Base-by-base conservation (phyloP, 2,113 vertebrate genomes). In the Amblyornis subalaris region DNA sequence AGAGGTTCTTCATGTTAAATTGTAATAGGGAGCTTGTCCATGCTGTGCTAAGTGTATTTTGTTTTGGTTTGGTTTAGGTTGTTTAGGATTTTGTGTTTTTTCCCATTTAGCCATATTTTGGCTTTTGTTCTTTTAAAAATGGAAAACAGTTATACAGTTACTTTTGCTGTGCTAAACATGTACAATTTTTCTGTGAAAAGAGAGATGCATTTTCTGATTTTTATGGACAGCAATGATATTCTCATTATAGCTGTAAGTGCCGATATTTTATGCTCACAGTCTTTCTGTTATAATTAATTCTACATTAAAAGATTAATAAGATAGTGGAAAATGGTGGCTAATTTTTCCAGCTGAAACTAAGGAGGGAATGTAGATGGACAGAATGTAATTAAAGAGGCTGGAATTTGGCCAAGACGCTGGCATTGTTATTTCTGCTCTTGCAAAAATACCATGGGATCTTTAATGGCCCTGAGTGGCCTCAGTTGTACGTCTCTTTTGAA, bases 401-500 rank as follows among this genome's bases (percentile, higher is more conserved):
- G 89, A 96, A 94, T 75, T 58, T 81, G 87, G 66, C 88, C 94
- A 96, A 91, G 81, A 83, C 0, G 0, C 67, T 90, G 81, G 92
- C 87, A 85, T 93, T 95, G 90, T 92, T 95, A 95, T 94, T 89
- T 95, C 93, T 93, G 44, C 82, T 95, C 72, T 90, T 96, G 80
- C 79, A 85, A 94, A 96, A 93, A n/a, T 88, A 66, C 84, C 93
- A 24, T 74, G 67, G 89, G 79, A 94, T 89, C 94, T 92, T 88
- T 61, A 95, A 96, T 77, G 61, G 57, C 69, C 89, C 83, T 80
- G 88, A 93, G 88, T 71, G 45, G 77, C 74, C 83, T 88, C 92
- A 53, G 73, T 89, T 85, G 71, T 76, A 16, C 0, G 26, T 85
- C 73, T 90, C 91, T 90, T 66, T 91, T 93, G 86, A 94, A 95